Base-by-base conservation (phyloP, 2,888 invertebrate species). In the Tipula vernalis region DNA sequence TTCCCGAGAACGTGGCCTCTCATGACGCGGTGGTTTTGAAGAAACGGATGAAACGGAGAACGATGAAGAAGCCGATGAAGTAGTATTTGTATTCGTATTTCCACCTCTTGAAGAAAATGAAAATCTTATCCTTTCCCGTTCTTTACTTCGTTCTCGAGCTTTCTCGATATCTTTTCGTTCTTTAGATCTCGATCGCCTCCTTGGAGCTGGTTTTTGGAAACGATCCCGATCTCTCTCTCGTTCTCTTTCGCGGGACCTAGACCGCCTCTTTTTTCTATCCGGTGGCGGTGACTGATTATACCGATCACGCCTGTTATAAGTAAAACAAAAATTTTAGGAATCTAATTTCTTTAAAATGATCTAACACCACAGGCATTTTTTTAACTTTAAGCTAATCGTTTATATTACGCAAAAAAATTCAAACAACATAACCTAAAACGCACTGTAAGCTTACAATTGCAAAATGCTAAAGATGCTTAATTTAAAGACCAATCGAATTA, bases 221-320 rank as follows among this genome's bases (percentile, higher is more conserved):
- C 93, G 92, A 13, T 95, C 94, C 57, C 95, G 90, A 15, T 95
- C 95, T 87, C 95, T 92, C 85, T 90, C 89, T 6, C 94, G 92
- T 85, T 91, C 90, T 87, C 95, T 92, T 85, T 95, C 94, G 87
- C 94, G 92, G 88, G 94, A 94, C 85, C 93, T 92, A 0, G 94
- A 94, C 47, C 94, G 91, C 6, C 94, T 92, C 44, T 94, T 92
- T 88, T 94, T 92, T 86, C 94, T 93, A 86, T 94, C 94, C 13
- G 93, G 93, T n/a, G 84, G 41, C 39, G 84, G 85, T 3, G 88
- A 89, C 39, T 90, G 89, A 2, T 90, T 89, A n/a, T 90, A 90
- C 18, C 90, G 88, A 28, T 90, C 90, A 4, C 90, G 88, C 51
- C 88, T 89, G 47, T 1, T 87, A 87, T 71, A 18, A 28, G 28